These are phyloP conservation scores for Nephrotoma flavescens DNA, from an alignment of 2,888 invertebrate species.

Conservation along the genomic window DNA sequence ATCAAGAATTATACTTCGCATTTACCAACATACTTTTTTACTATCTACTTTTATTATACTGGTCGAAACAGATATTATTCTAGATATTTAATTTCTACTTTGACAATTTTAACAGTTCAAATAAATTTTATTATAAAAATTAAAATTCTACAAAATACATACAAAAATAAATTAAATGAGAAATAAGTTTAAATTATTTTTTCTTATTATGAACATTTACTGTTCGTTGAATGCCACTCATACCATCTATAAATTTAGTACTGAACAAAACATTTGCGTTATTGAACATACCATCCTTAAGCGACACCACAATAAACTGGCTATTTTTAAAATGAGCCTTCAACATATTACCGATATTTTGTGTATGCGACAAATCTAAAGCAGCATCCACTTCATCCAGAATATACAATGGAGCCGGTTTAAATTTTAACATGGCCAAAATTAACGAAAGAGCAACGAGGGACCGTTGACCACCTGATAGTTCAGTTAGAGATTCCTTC, in stretches of 20 bases:
- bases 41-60: no score
- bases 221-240: conserved; percentile 70
- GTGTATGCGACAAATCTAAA: conserved; percentile 92
- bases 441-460: conserved; percentile 92
- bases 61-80: no score
- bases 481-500: conserved; percentile 91
- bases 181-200: not conserved
- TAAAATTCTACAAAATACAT: no score
- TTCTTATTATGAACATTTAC: conserved; percentile 19
- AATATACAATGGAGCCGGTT: conserved; percentile 96
- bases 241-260: conserved; percentile 89
- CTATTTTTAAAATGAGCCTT: conserved; percentile 78
- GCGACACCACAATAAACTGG: conserved; percentile 93
- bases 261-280: conserved; percentile 96
- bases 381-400: conserved; percentile 99
- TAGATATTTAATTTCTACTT: no score
- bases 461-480: conserved; percentile 94
- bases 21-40: no score
- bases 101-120: no score
- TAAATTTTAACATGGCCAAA: conserved; percentile 89
- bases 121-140: no score
- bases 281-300: conserved; percentile 99
- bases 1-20: no score
- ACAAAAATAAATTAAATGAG: no score
- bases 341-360: conserved; percentile 95